These are phyloP conservation scores for Marcusenius ussheri DNA, from an alignment of 2,113 vertebrate species.

Conservation along the genomic window DNA sequence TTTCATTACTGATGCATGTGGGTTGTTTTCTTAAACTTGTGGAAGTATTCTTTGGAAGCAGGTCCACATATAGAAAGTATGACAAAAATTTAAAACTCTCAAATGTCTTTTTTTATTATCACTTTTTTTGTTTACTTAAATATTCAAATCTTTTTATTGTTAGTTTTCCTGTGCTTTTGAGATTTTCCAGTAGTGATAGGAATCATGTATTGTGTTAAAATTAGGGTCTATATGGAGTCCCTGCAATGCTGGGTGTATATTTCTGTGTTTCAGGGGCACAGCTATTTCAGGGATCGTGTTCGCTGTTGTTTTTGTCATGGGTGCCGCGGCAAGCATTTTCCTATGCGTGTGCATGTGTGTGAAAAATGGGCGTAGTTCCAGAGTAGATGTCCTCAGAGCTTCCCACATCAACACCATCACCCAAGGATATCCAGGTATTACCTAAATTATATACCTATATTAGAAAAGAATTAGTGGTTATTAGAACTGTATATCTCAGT, in stretches of 20 bases:
- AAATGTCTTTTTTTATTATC: neutral
- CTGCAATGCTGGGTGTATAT: neutral
- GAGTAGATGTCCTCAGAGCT: conserved; percentile 69
- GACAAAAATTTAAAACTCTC: neutral
- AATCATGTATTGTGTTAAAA: neutral
- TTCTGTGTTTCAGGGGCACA: conserved; percentile 66
- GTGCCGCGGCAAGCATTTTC: conserved; percentile 74
- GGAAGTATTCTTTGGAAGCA: neutral
- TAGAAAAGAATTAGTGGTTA: neutral
- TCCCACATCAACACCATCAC: conserved; percentile 72
- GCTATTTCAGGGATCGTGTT: conserved; percentile 86
- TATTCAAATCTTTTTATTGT: neutral
- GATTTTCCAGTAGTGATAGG: neutral
- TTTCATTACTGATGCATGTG: neutral
- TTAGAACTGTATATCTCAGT: neutral
- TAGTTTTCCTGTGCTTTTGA: neutral
- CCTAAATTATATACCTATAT: neutral
- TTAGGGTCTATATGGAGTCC: neutral
- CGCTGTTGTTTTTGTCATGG: conserved; percentile 86
- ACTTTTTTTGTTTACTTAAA: neutral
- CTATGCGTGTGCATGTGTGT: conserved; percentile 85
- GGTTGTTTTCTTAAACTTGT: neutral
- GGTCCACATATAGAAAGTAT: neutral
- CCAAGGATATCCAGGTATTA: conserved; percentile 66
- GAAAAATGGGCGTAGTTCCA: conserved; percentile 69